These are phyloP conservation scores for Irena cyanogastra DNA, from an alignment of 2,113 vertebrate species.

Conservation along the genomic window DNA sequence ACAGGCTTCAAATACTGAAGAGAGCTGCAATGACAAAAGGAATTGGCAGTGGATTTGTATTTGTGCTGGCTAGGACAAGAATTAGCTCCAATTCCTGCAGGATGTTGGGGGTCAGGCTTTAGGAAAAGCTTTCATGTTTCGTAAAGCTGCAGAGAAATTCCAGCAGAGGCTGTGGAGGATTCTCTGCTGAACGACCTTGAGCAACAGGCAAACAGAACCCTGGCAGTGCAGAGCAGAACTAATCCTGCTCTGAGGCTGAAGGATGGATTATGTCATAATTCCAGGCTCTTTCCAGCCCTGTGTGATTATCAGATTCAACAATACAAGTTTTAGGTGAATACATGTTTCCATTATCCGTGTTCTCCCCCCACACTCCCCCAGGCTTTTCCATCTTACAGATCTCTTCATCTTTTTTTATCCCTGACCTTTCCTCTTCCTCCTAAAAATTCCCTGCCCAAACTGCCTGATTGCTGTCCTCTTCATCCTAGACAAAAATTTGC, in stretches of 20 bases:
- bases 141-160: background rate
- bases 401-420: background rate
- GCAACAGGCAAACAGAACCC: background rate
- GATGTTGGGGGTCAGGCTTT: background rate
- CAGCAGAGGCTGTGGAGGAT: background rate
- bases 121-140: background rate
- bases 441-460: background rate
- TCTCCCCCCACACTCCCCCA: background rate
- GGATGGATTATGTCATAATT: background rate
- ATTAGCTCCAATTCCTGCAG: background rate
- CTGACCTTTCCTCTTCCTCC: background rate
- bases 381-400: background rate
- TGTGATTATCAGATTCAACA: background rate
- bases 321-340: background rate
- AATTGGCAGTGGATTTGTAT: background rate
- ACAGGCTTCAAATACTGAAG: background rate
- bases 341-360: background rate
- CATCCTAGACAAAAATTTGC: background rate
- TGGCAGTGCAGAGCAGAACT: background rate
- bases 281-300: background rate
- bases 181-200: background rate
- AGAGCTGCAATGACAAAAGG: background rate
- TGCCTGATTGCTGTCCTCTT: background rate
- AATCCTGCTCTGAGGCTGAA: background rate
- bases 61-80: background rate